phyloP scores from a whole-genome alignment of 1,140 invertebrate genomes.

The Campoletis sonorensis region DNA sequence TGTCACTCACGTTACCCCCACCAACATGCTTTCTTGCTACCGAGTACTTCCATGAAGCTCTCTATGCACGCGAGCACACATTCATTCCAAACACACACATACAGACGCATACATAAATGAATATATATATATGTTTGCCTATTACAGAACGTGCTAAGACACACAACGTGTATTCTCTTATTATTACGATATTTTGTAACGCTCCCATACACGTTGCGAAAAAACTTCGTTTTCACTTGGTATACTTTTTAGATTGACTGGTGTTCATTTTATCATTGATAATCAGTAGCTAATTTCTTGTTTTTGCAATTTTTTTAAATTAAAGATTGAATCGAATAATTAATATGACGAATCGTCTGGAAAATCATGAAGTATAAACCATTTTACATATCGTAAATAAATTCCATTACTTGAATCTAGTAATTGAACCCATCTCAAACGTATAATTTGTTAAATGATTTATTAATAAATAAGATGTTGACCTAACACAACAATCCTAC shows the following conservation, averaged over 20 bases:
- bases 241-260: background rate
- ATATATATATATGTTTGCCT: background rate
- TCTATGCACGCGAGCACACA: background rate
- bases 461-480: no score
- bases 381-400: no score
- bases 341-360: no score
- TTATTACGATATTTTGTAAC: background rate
- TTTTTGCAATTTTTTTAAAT: background rate
- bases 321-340: no score
- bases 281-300: background rate
- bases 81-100: no score
- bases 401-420: no score
- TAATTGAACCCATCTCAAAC: no score
- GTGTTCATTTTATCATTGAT: background rate
- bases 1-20: slow-evolving; percentile 49
- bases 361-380: no score
- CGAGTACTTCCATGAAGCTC: slow-evolving; percentile 17
- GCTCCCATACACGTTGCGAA: background rate
- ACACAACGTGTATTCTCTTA: background rate
- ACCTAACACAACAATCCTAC: no score
- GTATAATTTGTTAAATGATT: no score
- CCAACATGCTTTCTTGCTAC: slow-evolving; percentile 23
- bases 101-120: background rate
- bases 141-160: background rate
- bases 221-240: background rate